Evolutionary conservation across 2,113 vertebrate genomes (phyloP).

Genomic region (Pteruthius melanotis): DNA sequence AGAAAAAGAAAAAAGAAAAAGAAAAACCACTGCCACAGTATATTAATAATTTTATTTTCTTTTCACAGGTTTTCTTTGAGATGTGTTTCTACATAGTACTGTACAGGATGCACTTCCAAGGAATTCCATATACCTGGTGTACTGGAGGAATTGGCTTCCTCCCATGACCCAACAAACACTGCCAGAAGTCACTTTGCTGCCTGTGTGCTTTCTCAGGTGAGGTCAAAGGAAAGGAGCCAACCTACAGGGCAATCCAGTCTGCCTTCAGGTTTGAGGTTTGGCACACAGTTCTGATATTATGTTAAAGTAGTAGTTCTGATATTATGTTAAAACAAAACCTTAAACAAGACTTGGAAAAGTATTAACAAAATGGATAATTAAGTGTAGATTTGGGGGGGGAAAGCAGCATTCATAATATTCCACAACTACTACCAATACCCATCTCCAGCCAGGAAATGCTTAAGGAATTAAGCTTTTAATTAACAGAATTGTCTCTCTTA

Average conservation of each 20-base stretch:
- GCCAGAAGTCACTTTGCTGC: not conserved
- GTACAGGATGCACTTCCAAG: not conserved
- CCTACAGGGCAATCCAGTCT: not conserved
- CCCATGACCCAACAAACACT: not conserved
- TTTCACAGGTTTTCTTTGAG: not conserved
- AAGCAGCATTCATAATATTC: not conserved
- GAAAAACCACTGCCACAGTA: not conserved
- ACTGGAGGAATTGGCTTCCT: not conserved
- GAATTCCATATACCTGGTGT: not conserved
- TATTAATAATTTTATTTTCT: not conserved
- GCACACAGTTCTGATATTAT: not conserved
- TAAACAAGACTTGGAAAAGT: not conserved
- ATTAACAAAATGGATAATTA: not conserved
- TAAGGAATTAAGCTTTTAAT: no score
- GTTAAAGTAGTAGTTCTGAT: not conserved
- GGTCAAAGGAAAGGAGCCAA: not conserved
- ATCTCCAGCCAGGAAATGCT: not conserved
- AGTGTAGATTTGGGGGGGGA: rapidly evolving
- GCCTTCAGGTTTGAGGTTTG: not conserved
- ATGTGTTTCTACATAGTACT: not conserved
- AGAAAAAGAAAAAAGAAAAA: not conserved
- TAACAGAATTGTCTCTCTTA: not conserved
- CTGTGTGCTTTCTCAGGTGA: not conserved
- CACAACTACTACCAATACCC: not conserved
- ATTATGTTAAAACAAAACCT: not conserved